Percentiles rank a stretch among this genome's conserved stretches.
Conservation (phyloP, 2,888 invertebrate species). For the Acronicta leporina region DNA sequence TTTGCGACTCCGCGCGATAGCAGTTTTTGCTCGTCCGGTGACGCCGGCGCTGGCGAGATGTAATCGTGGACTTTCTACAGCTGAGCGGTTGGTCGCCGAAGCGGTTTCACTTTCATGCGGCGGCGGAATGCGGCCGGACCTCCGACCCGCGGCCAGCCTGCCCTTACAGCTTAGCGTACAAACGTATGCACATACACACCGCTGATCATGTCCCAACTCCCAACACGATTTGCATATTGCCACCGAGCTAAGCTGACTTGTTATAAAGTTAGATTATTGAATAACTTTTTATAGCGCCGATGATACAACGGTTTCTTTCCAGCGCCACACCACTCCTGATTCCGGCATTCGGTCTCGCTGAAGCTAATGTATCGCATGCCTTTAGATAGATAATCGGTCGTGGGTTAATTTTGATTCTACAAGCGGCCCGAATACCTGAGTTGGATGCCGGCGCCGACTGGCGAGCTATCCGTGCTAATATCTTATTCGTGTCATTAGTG, state of each 20-base stretch:
- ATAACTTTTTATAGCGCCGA: constrained; percentile 58
- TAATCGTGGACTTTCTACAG: constrained; percentile 88
- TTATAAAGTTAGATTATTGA: constrained; percentile 62
- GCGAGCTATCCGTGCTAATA: constrained; percentile 84
- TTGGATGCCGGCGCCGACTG: constrained; percentile 70
- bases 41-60: constrained; percentile 76
- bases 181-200: constrained; percentile 48
- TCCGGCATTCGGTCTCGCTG: constrained; percentile 37
- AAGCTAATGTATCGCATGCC: constrained; percentile 32
- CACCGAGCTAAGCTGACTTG: constrained; percentile 46
- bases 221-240: constrained; percentile 67
- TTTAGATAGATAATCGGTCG: constrained; percentile 51
- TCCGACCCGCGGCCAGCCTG: constrained; percentile 80
- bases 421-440: constrained; percentile 77
- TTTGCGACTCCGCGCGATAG: constrained; percentile 74
- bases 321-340: constrained; percentile 54
- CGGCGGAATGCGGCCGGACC: constrained; percentile 87
- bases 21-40: constrained; percentile 84
- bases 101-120: constrained; percentile 88
- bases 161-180: constrained; percentile 42
- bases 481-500: constrained; percentile 89
- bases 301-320: constrained; percentile 68
- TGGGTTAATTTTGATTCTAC: constrained; percentile 76
- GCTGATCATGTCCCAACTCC: constrained; percentile 46
- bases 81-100: constrained; percentile 77